Conservation (phyloP, 2,113 vertebrate genomes). For the Acrocephalus arundinaceus region DNA sequence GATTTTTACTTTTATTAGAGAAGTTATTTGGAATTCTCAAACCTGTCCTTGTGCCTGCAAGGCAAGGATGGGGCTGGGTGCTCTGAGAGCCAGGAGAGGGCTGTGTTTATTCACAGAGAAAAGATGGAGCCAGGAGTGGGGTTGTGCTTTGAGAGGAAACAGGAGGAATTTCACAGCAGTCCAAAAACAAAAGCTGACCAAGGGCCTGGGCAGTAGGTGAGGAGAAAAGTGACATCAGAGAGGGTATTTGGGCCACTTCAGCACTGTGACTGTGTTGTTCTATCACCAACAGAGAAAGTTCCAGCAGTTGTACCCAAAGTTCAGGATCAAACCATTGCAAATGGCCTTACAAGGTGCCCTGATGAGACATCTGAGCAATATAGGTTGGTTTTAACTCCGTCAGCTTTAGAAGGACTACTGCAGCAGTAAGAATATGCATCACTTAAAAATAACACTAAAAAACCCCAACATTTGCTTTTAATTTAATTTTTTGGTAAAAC, state of each 20-base stretch:
- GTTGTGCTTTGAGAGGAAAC: background rate
- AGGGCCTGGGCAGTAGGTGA: background rate
- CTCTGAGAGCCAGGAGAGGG: background rate
- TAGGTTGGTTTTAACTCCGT: background rate
- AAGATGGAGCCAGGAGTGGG: background rate
- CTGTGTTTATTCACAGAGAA: background rate
- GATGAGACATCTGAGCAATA: background rate
- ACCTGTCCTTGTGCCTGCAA: background rate
- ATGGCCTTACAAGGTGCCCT: too few relatives aligned
- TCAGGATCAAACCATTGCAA: background rate
- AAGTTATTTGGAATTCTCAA: background rate
- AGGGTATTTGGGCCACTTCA: background rate
- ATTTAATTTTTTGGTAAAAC: background rate
- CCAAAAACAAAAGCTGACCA: background rate
- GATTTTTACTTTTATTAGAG: background rate
- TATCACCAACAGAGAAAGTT: accelerated
- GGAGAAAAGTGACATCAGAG: background rate
- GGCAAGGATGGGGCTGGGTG: background rate
- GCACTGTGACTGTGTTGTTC: background rate
- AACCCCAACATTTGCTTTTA: background rate
- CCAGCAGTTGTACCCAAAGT: background rate
- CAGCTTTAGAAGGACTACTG: background rate
- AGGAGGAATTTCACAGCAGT: background rate
- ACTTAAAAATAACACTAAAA: background rate
- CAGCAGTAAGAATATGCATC: background rate